Conservation (phyloP, 2,888 invertebrate genomes). For the Calephelis perditalis region DNA sequence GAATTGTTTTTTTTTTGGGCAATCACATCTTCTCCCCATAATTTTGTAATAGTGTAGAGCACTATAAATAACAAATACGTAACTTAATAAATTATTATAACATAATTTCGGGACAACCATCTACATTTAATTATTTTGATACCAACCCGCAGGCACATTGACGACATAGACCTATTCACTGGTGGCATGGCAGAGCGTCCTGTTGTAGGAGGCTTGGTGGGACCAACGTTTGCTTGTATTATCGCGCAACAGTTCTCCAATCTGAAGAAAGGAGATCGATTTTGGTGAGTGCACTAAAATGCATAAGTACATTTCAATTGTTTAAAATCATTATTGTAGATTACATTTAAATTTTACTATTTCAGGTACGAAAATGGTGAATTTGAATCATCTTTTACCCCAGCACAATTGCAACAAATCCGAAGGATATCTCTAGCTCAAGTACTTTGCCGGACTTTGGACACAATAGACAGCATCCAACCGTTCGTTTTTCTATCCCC, state of each 20-base stretch:
- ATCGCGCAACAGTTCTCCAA: slow-evolving; percentile 91
- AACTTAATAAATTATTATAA: too few relatives aligned
- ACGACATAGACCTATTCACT: slow-evolving; percentile 91
- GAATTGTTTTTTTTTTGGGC: too few relatives aligned
- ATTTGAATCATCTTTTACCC: slow-evolving; percentile 85
- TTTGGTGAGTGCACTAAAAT: slow-evolving; percentile 75
- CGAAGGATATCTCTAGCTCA: slow-evolving; percentile 84
- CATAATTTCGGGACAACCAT: background rate
- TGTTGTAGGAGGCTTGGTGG: slow-evolving; percentile 87
- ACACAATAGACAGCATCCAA: slow-evolving; percentile 81
- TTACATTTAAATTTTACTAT: slow-evolving; percentile 14
- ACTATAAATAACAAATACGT: too few relatives aligned
- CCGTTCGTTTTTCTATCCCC: slow-evolving; percentile 83
- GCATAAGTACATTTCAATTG: too few relatives aligned
- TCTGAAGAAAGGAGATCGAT: slow-evolving; percentile 86
- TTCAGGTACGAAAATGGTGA: slow-evolving; percentile 86
- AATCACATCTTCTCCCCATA: too few relatives aligned
- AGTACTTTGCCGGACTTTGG: slow-evolving; percentile 83
- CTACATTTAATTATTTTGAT: background rate
- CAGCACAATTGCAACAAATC: slow-evolving; percentile 86
- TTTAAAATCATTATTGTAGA: too few relatives aligned
- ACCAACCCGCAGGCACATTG: slow-evolving; percentile 74
- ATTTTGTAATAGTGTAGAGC: too few relatives aligned
- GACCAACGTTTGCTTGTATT: slow-evolving; percentile 92
- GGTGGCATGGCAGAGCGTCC: slow-evolving; percentile 91